Conservation (phyloP, 2,888 invertebrate species). For the Drosophila cracens region DNA sequence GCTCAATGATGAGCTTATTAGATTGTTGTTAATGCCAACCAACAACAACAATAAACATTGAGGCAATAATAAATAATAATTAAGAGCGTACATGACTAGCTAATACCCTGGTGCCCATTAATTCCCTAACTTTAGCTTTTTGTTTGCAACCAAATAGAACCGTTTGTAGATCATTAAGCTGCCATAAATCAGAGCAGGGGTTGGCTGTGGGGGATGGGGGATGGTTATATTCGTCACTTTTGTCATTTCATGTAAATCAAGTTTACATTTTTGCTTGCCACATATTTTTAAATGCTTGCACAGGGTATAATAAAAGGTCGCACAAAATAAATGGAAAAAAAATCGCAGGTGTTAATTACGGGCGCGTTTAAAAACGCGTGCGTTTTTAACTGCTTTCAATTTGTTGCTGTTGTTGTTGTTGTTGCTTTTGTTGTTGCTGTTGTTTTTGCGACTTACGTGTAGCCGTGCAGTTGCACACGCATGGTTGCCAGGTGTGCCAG, state of each 20-base stretch:
- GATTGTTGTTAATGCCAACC: constrained; percentile 29
- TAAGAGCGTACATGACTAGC: not conserved
- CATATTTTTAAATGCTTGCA: not conserved
- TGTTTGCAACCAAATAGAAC: not conserved
- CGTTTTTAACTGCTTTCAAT: not conserved
- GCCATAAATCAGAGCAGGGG: not conserved
- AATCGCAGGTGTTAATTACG: not conserved
- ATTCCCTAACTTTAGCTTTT: not conserved
- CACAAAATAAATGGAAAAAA: not conserved
- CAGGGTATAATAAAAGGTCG: not conserved
- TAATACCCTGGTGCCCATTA: not conserved
- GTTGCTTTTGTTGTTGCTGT: not conserved
- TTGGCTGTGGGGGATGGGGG: not conserved
- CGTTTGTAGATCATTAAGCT: not conserved
- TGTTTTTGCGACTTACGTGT: constrained; percentile 60
- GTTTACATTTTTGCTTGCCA: not conserved
- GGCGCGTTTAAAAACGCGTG: constrained; percentile 11
- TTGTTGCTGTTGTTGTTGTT: not conserved
- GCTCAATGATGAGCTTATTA: constrained; percentile 45
- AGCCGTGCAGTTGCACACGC: constrained; percentile 60
- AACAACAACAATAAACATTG: constrained; percentile 1
- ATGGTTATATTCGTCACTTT: not conserved
- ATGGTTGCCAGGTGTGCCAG: constrained; percentile 49
- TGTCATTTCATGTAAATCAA: not conserved
- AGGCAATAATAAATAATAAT: constrained; percentile 1